Evolutionary conservation across 2,113 vertebrate species (phyloP).

Genomic region (Urocitellus parryii): DNA sequence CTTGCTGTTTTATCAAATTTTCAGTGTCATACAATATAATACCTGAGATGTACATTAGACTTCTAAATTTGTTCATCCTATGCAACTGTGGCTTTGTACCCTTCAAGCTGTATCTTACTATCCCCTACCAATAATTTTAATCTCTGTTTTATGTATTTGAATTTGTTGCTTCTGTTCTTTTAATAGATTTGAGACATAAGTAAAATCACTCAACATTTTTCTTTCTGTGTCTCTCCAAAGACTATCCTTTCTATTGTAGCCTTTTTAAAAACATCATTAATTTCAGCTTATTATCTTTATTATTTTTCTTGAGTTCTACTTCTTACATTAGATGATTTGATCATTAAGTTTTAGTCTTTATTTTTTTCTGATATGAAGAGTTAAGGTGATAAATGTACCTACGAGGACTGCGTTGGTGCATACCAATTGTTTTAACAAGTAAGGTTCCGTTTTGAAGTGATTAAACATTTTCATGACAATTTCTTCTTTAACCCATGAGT

Average conservation of each 20-base stretch:
- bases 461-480: neutral
- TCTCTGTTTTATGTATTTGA: neutral
- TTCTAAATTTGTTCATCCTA: neutral
- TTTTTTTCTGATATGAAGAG: neutral
- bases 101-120: too few species aligned
- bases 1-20: neutral
- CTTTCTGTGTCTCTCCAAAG: neutral
- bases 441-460: neutral
- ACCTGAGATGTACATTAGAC: neutral
- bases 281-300: neutral
- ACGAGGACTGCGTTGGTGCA: neutral
- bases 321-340: neutral
- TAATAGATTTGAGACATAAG: neutral
- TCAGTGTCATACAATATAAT: too few species aligned
- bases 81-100: too few species aligned
- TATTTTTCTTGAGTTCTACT: neutral
- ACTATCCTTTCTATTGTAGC: neutral
- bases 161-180: neutral
- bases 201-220: neutral
- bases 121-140: neutral
- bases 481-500: neutral
- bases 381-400: neutral
- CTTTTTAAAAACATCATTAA: neutral
- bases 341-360: neutral
- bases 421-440: neutral